Evolutionary conservation across 2,888 invertebrate species (phyloP), one percentile per base, ranked within the genome.

Genomic region (Hipparchia sbordonii): DNA sequence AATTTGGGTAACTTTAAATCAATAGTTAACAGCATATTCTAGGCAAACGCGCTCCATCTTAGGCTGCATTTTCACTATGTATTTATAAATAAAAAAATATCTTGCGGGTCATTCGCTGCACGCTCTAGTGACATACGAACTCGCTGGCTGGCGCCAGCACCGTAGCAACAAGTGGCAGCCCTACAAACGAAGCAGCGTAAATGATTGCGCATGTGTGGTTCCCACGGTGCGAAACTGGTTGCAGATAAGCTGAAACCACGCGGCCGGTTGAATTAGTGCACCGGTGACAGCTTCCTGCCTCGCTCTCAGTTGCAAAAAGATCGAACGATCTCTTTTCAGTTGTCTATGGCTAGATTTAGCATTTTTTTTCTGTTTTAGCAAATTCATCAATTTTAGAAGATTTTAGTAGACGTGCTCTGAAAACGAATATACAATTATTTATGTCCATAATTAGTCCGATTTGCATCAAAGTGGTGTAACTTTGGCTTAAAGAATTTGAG

Each of bases 151-250:
- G 77, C 78, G 77, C 78, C 77, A 77, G 60, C 70, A 66, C 57
- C 72, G 72, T 79, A 73, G 77, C 73, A 77, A 9, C 59, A 12
- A 39, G 59, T 39, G 59, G 75, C 89, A 91, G 81, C 90, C 91
- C 90, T 91, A 86, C 88, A 83, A 89, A 73, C 87, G 88, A 89
- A 89, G 84, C 87, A 85, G 88, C 84, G 87, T 89, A 84, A 88
- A 89, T 89, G 85, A 88, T 88, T 88, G 90, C 87, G 88, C 85
- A 82, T 87, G 89, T 82, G 86, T 86, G 83, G 86, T 93, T 93
- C 93, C 93, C 93, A 93, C 93, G 93, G 86, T 89, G 92, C 91
- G 81, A 89, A 92, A 93, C 93, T 88, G 91, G 93, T 92, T 80
- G 79, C 84, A 87, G 92, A 90, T 92, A 92, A 91, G 89, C 90